These are phyloP conservation scores for Drosophila sturtevanti DNA, from an alignment of 1,140 invertebrate genomes.

Conservation along the genomic window DNA sequence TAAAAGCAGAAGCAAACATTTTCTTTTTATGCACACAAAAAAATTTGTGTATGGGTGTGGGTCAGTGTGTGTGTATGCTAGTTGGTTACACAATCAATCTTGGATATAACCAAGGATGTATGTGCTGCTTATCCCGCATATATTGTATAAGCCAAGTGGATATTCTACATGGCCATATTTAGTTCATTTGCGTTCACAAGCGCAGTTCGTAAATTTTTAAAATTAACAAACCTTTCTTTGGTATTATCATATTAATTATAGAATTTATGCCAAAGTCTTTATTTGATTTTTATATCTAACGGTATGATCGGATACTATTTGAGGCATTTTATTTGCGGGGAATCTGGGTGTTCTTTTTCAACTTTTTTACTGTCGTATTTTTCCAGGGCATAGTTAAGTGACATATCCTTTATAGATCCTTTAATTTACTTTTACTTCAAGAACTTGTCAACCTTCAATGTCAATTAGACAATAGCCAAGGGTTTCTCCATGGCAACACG, in stretches of 20 bases:
- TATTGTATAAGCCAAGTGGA: not conserved
- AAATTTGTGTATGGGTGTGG: not conserved
- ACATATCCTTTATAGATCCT: not conserved
- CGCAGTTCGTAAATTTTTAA: too few relatives aligned
- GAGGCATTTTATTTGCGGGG: too few relatives aligned
- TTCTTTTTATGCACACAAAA: not conserved
- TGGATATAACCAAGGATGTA: not conserved
- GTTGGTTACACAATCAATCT: not conserved
- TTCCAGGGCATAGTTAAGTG: too few relatives aligned
- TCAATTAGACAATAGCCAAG: slow-evolving; percentile 8
- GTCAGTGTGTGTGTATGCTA: not conserved
- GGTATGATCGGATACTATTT: too few relatives aligned
- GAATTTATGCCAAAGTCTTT: too few relatives aligned
- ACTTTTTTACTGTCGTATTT: too few relatives aligned
- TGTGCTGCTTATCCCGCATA: not conserved
- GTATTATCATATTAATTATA: too few relatives aligned
- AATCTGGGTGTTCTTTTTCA: too few relatives aligned
- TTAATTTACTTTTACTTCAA: not conserved
- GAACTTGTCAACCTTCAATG: slow-evolving; percentile 9
- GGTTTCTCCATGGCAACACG: not conserved
- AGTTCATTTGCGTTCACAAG: too few relatives aligned
- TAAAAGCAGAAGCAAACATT: not conserved
- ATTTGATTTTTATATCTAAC: too few relatives aligned
- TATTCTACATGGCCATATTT: not conserved
- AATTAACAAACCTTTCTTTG: too few relatives aligned